A percentile compares a stretch with the other conserved stretches of the same genome.
These are phyloP conservation scores for Geotrupes spiniger DNA, from an alignment of 2,888 invertebrate genomes.

Conservation along the genomic window DNA sequence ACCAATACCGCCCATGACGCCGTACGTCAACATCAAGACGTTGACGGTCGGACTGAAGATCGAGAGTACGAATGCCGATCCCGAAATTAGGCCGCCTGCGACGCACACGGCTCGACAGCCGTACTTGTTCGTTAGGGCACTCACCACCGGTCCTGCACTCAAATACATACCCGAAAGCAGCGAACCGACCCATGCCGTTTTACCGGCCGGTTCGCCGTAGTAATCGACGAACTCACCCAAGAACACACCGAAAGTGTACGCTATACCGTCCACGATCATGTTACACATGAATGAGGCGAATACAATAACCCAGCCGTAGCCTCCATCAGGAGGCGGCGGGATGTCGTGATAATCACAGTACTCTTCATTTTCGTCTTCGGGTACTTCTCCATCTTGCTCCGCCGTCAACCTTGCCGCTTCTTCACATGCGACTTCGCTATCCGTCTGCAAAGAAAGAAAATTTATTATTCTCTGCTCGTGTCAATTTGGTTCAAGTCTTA, in stretches of 20 bases:
- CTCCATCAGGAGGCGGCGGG: constrained; percentile 87
- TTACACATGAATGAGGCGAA: constrained; percentile 97
- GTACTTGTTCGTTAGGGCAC: constrained; percentile 93
- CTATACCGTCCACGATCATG: constrained; percentile 96
- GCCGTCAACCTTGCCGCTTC: constrained; percentile 77
- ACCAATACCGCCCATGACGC: constrained; percentile 80
- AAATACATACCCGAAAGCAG: constrained; percentile 94
- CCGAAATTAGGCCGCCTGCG: constrained; percentile 82
- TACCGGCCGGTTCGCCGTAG: constrained; percentile 84
- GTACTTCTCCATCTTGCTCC: constrained; percentile 60
- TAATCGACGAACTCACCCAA: constrained; percentile 73
- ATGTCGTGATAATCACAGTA: constrained; percentile 72
- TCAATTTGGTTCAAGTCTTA: too few relatives aligned
- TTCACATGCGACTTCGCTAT: constrained; percentile 83
- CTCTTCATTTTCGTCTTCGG: constrained; percentile 57
- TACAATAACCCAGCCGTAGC: constrained; percentile 93
- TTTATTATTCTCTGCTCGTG: background rate
- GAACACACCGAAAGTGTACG: constrained; percentile 97
- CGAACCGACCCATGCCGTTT: constrained; percentile 91
- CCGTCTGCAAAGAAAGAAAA: constrained; percentile 62
- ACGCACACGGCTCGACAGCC: constrained; percentile 94
- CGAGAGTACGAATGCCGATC: constrained; percentile 80
- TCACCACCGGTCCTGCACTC: constrained; percentile 90
- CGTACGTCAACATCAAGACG: constrained; percentile 90
- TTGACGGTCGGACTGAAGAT: constrained; percentile 84